Conservation (phyloP, 2,113 vertebrate genomes). For the Micromys minutus region DNA sequence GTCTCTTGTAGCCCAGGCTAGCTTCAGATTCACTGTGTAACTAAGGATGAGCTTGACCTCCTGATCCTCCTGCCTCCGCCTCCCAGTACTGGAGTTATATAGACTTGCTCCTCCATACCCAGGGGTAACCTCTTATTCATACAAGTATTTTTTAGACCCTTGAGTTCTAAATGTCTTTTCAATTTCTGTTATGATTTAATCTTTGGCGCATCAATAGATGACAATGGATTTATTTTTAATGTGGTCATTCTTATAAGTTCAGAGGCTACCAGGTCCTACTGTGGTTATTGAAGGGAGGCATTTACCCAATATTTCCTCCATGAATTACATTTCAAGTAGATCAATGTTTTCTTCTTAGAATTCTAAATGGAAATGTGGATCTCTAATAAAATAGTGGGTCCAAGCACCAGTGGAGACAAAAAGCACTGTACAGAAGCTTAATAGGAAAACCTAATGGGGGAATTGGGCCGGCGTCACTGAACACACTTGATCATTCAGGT, state of each 20-base stretch:
- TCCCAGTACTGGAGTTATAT: not conserved
- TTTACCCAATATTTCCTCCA: slow-evolving; percentile 19
- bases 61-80: not conserved
- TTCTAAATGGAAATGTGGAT: slow-evolving; percentile 19
- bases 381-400: not conserved
- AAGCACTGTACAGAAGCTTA: not conserved
- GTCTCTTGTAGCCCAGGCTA: not conserved
- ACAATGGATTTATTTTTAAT: not conserved
- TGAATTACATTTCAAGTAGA: slow-evolving; percentile 40
- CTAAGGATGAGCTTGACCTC: not conserved
- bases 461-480: not conserved
- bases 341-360: slow-evolving; percentile 30
- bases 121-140: not conserved
- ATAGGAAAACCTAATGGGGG: not conserved
- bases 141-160: slow-evolving; percentile 24
- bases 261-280: not conserved
- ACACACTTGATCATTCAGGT: not conserved
- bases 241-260: not conserved
- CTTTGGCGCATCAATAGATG: not conserved
- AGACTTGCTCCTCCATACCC: not conserved
- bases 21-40: not conserved
- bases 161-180: not conserved
- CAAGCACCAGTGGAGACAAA: not conserved
- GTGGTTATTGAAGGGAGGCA: not conserved
- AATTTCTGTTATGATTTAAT: slow-evolving; percentile 40